Evolutionary conservation across 1,140 invertebrate species (phyloP), one percentile per base, ranked within the genome.

Genomic region (Himalopsyche phryganea): DNA sequence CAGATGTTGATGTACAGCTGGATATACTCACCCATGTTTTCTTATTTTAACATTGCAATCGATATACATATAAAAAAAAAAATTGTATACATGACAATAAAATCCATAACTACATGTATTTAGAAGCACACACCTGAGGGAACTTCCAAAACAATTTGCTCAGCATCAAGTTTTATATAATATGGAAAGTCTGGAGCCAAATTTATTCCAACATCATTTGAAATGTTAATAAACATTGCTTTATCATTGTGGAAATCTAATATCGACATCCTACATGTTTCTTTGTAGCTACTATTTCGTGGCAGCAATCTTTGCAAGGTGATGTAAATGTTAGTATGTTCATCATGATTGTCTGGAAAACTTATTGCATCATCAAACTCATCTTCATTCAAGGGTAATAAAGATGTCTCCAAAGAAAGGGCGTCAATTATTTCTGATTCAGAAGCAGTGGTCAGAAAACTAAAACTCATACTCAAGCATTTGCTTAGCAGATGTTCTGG

Each of bases 251-350:
- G 5, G 6, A 32, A 13, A 40, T 63, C 40, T 46, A 63, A 28
- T 17, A 60, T 48, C 7, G 33, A 42, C 1, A 63, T 20, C 20
- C 53, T 41, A 46, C 14, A 63, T 6, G 53, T 52, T 11, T 57
- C 44, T 38, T 49, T 60, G 41, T 56, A 60, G 44, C 49, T 60
- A 2, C 28, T 23, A 23, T 10, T 51, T 28, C 57, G 45, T 6
- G 61, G 50, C 13, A 63, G 36, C 33, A 59, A 40, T 45, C 57
- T 63, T 49, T 60, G 61, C 1, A 63, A 18, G 36, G 20, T 42
- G 28, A 55, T 17, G 52, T 23, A 63, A 48, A 63, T 56, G 13
- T 41, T 32, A 2, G 14, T 10, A 36, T 53, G 45, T 13, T 53
- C 23, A 9, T 9, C 9, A 9, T 28, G 23, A 28, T 9, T 38